Base-by-base conservation (phyloP, 2,888 invertebrate species). In the Pyralis farinalis region DNA sequence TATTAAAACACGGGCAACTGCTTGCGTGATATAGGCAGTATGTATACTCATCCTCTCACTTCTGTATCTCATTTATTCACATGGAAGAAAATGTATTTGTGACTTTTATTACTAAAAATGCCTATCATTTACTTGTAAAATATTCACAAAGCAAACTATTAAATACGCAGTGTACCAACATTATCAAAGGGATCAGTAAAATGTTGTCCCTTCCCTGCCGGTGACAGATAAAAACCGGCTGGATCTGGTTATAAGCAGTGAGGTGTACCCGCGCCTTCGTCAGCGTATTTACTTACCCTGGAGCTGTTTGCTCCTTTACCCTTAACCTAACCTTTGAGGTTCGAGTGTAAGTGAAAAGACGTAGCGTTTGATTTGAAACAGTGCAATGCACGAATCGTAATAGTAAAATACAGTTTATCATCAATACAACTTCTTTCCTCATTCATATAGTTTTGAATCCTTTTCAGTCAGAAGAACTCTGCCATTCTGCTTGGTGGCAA, bases 241-340 rank as follows among this genome's bases (percentile, higher is more conserved):
- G 65, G 62, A 71, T 66, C 72, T 65, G 65, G 58, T 51, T 59
- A 67, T 58, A 60, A 58, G 53, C 62, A 60, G 64, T 56, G 66
- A 76, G 78, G 76, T 76, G 71, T 71, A 71, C 76, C 73, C 70
- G 65, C 66, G 72, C 69, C 83, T 75, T 75, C 78, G 82, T 88
- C 87, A 87, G 85, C 86, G 74, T 86, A 84, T 87, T 86, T 85
- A 69, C 85, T 72, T 72, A 75, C 80, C 86, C 83, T 53, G 71
- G 55, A 75, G 83, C 83, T 83, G 81, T 87, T 86, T 87, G 83
- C 78, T 79, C 72, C 77, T 78, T 71, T 71, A 76, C 83, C 83
- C 83, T 75, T 75, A 72, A 72, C 75, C 72, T 77, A 79, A 76
- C 77, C 73, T 71, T 67, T 58, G 47, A 47, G 47, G 43, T 33